Base-by-base conservation (phyloP, 2,113 vertebrate species). In the Dipodomys ordii region DNA sequence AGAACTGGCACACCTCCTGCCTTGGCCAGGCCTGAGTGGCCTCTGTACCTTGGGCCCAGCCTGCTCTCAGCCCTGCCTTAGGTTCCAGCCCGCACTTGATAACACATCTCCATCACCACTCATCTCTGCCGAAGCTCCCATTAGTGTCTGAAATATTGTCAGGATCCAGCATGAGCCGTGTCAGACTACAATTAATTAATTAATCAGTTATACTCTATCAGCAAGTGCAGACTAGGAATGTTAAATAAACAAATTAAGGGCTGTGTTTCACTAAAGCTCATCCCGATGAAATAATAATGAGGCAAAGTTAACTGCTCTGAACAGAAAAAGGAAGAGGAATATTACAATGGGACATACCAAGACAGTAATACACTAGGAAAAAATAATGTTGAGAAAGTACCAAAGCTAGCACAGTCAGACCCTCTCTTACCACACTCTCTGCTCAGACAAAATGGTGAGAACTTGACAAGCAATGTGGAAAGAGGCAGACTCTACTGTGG, bases 221-320 rank as follows among this genome's bases (percentile, higher is more conserved):
- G 85, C 89, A 94, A 95, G 77, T 65, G 65, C 93, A 98, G 92
- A 96, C 53, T 77, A 95, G 74, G 46, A 87, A 95, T 89, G 90
- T 90, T 96, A 96, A 97, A 96, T 72, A 97, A 96, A 93, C 77
- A 95, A 97, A 95, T 82, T 92, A 91, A 76, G 88, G 91, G 39
- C 60, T 86, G 85, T 57, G 65, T 83, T 83, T 90, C 91, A 94
- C 64, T 89, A 94, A 92, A 96, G 87, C 28, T 87, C 73, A 96
- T 49, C 67, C 93, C 90, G 30, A 65, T 87, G 68, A 88, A 93
- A 44, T 83, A 93, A 85, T 94, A 86, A 96, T 94, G 94, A 95
- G 93, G 83, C 49, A 46, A 93, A 93, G 82, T 85, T 92, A 91
- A 85, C 90, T 65, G 73, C 19, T 35, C 64, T 60, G 85, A 88